These are phyloP conservation scores for Ianthella basta DNA, from an alignment of 37 sponge, comb jelly and placozoan species.

Conservation along the genomic window DNA sequence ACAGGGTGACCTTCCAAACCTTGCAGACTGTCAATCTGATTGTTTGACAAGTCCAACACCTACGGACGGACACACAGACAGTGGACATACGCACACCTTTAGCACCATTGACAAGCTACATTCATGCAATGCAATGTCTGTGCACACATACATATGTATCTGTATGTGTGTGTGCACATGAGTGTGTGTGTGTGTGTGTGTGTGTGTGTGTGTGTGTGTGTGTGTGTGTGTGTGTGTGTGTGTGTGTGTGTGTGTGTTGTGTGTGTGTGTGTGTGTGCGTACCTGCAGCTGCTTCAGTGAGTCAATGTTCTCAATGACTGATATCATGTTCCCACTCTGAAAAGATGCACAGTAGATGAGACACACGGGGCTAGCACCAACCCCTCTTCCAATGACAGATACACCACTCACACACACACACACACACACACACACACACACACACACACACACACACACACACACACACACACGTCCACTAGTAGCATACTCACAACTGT, in stretches of 20 bases:
- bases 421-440: no score
- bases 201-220: no score
- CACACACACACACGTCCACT: no score
- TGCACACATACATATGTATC: background rate
- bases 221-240: no score
- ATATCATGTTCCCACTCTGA: slow-evolving; percentile 67
- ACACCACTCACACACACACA: no score
- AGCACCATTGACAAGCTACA: background rate
- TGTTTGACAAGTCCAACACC: slow-evolving; percentile 77
- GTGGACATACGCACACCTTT: background rate
- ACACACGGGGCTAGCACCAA: no score
- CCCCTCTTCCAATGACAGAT: no score
- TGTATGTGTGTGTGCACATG: background rate
- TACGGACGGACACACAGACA: background rate
- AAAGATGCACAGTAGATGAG: no score
- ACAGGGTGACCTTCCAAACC: slow-evolving; percentile 60
- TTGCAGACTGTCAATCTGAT: slow-evolving; percentile 65
- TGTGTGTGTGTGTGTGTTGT: background rate
- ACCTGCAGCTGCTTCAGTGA: slow-evolving; percentile 69
- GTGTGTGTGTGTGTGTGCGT: background rate
- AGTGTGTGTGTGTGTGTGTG: background rate
- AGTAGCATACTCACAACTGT: no score
- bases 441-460: no score
- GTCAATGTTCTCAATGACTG: slow-evolving; percentile 51
- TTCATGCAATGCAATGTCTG: no score